Conservation (phyloP, 2,888 invertebrate species). For the Cephus pulcher region DNA sequence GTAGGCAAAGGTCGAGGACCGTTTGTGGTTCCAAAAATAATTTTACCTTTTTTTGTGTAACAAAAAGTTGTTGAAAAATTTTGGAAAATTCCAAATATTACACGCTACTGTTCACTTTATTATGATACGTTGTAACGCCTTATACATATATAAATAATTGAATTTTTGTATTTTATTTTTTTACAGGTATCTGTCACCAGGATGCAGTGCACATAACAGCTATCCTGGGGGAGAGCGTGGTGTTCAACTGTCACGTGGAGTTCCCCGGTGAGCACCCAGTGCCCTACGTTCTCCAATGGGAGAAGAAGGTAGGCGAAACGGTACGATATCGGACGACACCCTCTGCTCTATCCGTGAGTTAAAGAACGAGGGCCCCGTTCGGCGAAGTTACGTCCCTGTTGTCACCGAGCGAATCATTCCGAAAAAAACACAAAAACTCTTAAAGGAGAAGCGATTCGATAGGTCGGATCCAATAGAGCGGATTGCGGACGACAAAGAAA, state of each 20-base stretch:
- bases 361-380: conserved; percentile 55
- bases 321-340: conserved; percentile 79
- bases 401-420: conserved; percentile 16
- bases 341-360: conserved; percentile 67
- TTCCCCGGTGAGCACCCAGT: conserved; percentile 96
- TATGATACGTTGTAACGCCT: too few relatives aligned
- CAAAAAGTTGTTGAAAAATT: too few relatives aligned
- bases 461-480: neutral
- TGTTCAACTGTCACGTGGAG: conserved; percentile 98
- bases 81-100: too few relatives aligned
- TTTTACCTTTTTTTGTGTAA: too few relatives aligned
- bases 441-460: too few relatives aligned
- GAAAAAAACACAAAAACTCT: neutral
- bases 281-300: conserved; percentile 98
- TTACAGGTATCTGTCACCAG: conserved; percentile 81
- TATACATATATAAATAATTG: too few relatives aligned
- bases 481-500: conserved; percentile 5
- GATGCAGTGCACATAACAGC: conserved; percentile 98
- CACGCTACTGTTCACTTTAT: too few relatives aligned
- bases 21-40: too few relatives aligned
- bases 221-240: conserved; percentile 95
- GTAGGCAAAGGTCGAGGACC: too few relatives aligned
- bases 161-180: conserved; percentile 17
- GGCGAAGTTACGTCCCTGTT: conserved; percentile 46
- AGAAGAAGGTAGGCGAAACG: conserved; percentile 98